Percentiles rank a stretch among this genome's conserved stretches.
phyloP scores from a whole-genome alignment of 2,888 invertebrate genomes.

The Chorisops tibialis region DNA sequence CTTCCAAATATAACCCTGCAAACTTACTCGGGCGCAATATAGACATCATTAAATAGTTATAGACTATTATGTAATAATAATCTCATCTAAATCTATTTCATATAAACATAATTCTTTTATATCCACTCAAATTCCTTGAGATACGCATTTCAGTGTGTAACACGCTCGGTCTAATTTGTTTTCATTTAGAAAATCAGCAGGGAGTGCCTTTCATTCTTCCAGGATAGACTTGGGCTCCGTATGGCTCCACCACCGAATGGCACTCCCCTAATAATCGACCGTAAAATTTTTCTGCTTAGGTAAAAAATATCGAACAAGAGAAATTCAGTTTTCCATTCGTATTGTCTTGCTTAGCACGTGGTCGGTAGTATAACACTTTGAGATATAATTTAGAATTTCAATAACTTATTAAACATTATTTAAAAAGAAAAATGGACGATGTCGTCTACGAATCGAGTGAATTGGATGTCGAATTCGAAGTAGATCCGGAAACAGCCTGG shows the following conservation, averaged over 20 bases:
- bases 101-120: too few relatives aligned
- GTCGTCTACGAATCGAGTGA: slow-evolving; percentile 11
- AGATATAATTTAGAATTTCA: slow-evolving; percentile 25
- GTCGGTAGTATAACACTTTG: too few relatives aligned
- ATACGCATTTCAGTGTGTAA: not conserved
- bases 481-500: slow-evolving; percentile 62
- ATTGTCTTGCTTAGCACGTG: not conserved
- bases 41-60: too few relatives aligned
- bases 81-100: too few relatives aligned
- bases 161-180: slow-evolving; percentile 9
- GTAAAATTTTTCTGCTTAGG: not conserved
- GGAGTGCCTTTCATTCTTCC: slow-evolving; percentile 34
- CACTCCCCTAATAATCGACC: slow-evolving; percentile 38
- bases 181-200: slow-evolving; percentile 32
- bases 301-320: not conserved
- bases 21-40: too few relatives aligned
- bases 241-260: not conserved
- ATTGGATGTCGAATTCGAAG: slow-evolving; percentile 39
- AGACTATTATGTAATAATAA: too few relatives aligned
- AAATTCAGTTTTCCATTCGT: not conserved
- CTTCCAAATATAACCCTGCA: too few relatives aligned
- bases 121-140: slow-evolving; percentile 6
- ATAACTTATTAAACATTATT: slow-evolving; percentile 31
- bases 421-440: not conserved
- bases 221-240: not conserved